Evolutionary conservation across 2,113 vertebrate genomes (phyloP), one percentile per base, ranked within the genome.

Genomic region (Physeter macrocephalus): DNA sequence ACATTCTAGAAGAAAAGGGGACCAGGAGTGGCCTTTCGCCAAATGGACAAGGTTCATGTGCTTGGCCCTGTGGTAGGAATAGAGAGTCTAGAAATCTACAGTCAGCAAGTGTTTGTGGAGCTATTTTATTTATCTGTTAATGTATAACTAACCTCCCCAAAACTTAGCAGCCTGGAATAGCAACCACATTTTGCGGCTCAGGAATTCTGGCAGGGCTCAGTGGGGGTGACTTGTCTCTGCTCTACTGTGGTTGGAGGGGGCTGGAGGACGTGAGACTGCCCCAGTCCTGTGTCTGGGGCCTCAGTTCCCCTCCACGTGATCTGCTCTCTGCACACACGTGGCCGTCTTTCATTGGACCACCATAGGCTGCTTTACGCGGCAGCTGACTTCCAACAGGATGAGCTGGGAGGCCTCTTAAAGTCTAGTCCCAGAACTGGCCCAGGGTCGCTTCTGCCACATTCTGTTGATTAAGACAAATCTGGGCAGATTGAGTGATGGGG

Each of bases 141-240:
- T 5, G 25, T 25, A 1, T 34, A 67, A n/a, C 39, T 6, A 9
- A 17, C 75, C 13, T 31, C 75, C 49, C 39, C 59, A 10, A 10
- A 46, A 36, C 59, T 4, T 4, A 59, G 39, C 46, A 8, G 49
- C 64, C 82, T 29, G 3, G 13, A 74, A 64, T 29, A 13, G 39
- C 57, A 23, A 5, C 12, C 2, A 4, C 46, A 0, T 4, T 8
- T 0, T 81, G 17, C 3, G n/a, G 23, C 6, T 54, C 18, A 34
- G 64, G 49, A 54, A 29, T 62, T 67, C 71, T 25, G 43, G 75
- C 21, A 18, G 43, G 43, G 41, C n/a, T 6, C 36, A 4, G 12
- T 23, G 46, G 46, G 3, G 23, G 27, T 11, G 29, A 21, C 64
- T 17, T 39, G 10, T 6, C 31, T 36, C 4, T 14, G 23, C n/a